Evolutionary conservation across 1,140 invertebrate genomes (phyloP).

Genomic region (Cephus cinctus): DNA sequence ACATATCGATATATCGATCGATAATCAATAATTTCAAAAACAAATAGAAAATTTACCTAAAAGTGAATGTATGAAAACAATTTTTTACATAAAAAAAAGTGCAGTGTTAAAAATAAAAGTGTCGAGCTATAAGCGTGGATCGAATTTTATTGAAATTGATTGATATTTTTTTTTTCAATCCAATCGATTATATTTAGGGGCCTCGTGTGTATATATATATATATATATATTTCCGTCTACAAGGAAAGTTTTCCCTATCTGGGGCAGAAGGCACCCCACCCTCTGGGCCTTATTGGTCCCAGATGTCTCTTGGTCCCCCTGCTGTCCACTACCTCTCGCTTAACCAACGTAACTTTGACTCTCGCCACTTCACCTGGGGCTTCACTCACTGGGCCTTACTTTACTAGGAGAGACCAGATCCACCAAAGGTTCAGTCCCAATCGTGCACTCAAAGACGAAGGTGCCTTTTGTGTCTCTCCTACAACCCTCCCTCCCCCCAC

Average conservation of each 20-base stretch:
- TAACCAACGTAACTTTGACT: slow-evolving; percentile 36
- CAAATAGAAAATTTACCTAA: not conserved
- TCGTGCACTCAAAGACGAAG: slow-evolving; percentile 46
- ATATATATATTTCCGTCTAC: slow-evolving; percentile 1
- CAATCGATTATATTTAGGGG: not conserved
- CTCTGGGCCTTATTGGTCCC: slow-evolving; percentile 25
- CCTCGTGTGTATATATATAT: too few species aligned
- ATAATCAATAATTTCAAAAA: not conserved
- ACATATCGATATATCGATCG: too few species aligned
- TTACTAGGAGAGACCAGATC: slow-evolving; percentile 48
- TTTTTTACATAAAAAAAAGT: not conserved
- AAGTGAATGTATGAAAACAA: too few species aligned
- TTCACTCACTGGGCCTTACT: slow-evolving; percentile 33
- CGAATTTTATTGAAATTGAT: not conserved
- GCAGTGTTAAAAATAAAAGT: not conserved
- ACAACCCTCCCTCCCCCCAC: not conserved
- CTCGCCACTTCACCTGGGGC: slow-evolving; percentile 31
- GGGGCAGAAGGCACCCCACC: slow-evolving; percentile 13
- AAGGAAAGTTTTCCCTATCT: slow-evolving; percentile 3
- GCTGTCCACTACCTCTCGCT: too few species aligned
- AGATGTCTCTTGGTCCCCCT: too few species aligned
- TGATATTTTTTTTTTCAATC: not conserved
- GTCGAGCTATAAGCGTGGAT: not conserved
- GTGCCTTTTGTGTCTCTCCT: slow-evolving; percentile 18
- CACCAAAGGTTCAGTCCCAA: slow-evolving; percentile 46